Evolutionary conservation across 1,140 invertebrate genomes (phyloP), one percentile per base, ranked within the genome.

Genomic region (Hypothenemus hampei): DNA sequence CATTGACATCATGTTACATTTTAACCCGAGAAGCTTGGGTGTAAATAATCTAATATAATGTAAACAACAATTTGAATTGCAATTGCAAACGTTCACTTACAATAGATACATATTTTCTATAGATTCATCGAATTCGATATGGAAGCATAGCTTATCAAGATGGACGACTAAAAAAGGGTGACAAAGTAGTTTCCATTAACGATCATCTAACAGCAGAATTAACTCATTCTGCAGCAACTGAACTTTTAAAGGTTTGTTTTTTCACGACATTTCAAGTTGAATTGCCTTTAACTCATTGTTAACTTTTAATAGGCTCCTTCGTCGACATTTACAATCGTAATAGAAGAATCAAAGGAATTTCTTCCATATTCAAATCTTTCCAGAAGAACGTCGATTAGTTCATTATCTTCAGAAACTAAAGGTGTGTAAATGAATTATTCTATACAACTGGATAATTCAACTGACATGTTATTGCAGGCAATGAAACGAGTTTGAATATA

Each of bases 141-240:
- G 89, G 89, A 58, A 91, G 89, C 58, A 80, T 90, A 49, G 91
- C 91, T 7, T 86, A 90, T 63, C 82, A 83, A 64, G 90, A 93
- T 70, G 91, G 90, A 3, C 75, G 84, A 43, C 78, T 93, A n/a
- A 85, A 87, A 69, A 83, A 88, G 66, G 91, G 92, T 11, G 90
- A 93, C 65, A 81, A 89, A 64, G 85, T 96, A 8, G 73, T 91
- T 26, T 91, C 89, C 26, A 92, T 94, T 58, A 95, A 96, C 71
- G 89, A 89, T n/a, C 81, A 81, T 65, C 80, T 79, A 57, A 86
- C 91, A 71, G 78, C 83, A 49, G 87, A 86, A 43, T 72, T 93
- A 15, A 90, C 87, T 20, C 91, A 95, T 68, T 77, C 83, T 11
- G 86, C 93, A 68, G 91, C 90, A 51, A 79, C 93, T 44, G 80